Evolutionary conservation across 2,113 vertebrate species (phyloP).

Genomic region (Zosterops borbonicus): DNA sequence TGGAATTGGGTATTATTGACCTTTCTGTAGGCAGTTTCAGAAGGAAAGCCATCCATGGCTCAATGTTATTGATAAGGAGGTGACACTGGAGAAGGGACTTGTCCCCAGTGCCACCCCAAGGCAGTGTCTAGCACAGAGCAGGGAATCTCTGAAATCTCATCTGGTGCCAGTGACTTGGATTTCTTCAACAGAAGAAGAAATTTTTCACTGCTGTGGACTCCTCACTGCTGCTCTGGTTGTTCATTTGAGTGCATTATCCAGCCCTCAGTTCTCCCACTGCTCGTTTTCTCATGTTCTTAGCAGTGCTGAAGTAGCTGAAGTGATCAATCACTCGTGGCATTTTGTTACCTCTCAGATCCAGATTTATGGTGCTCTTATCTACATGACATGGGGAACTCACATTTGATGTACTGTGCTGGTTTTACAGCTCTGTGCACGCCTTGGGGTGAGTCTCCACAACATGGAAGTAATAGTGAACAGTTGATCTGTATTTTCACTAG

Average conservation of each 20-base stretch:
- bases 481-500: conserved; percentile 17
- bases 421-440: conserved; percentile 10
- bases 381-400: neutral
- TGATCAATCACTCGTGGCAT: neutral
- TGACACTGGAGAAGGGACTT: neutral
- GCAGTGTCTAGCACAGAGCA: neutral
- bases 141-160: neutral
- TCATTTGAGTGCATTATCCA: neutral
- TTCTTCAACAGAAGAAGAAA: neutral
- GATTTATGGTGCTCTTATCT: conserved; percentile 15
- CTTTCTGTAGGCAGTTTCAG: neutral
- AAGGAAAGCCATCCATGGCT: neutral
- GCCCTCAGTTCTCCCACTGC: neutral
- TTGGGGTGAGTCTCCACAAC: neutral
- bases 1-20: neutral
- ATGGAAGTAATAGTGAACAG: neutral
- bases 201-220: neutral
- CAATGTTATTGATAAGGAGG: neutral
- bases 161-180: rapidly evolving
- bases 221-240: neutral
- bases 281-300: neutral
- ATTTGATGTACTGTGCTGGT: neutral
- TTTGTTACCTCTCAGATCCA: neutral
- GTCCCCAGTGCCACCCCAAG: neutral
- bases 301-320: neutral